These are phyloP conservation scores for Crotalus horridus DNA, from an alignment of 2,113 vertebrate genomes.

Conservation along the genomic window DNA sequence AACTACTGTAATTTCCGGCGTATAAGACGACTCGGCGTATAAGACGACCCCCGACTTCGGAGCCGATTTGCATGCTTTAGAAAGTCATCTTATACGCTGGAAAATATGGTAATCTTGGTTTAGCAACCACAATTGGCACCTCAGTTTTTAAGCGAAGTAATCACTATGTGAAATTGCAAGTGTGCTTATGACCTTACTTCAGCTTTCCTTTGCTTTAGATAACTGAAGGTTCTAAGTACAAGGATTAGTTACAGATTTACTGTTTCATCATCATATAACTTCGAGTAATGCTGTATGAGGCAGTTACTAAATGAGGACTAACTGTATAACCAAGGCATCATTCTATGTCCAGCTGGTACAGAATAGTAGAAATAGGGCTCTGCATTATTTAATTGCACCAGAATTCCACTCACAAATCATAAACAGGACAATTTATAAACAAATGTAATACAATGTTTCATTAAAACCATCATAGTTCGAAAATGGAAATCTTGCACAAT, in stretches of 20 bases:
- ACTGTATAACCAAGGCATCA: not conserved
- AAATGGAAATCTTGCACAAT: not conserved
- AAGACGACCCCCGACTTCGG: no score
- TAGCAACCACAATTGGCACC: not conserved
- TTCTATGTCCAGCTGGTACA: not conserved
- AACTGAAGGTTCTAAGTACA: not conserved
- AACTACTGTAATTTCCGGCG: no score
- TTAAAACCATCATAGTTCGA: constrained; percentile 8
- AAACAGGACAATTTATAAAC: not conserved
- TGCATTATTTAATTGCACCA: no score
- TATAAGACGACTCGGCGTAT: no score
- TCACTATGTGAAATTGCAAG: not conserved
- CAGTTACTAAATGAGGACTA: not conserved
- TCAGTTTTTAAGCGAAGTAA: not conserved
- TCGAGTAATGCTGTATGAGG: not conserved
- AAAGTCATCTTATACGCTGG: no score
- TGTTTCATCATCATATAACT: not conserved
- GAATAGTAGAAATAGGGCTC: not conserved
- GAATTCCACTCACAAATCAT: no score
- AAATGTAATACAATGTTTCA: not conserved
- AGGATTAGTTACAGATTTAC: not conserved
- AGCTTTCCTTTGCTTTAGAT: not conserved
- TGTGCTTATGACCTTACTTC: not conserved
- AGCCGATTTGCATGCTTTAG: no score
- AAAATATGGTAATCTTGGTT: not conserved